Conservation (phyloP, 2,113 vertebrate species). For the Otolemur garnettii region DNA sequence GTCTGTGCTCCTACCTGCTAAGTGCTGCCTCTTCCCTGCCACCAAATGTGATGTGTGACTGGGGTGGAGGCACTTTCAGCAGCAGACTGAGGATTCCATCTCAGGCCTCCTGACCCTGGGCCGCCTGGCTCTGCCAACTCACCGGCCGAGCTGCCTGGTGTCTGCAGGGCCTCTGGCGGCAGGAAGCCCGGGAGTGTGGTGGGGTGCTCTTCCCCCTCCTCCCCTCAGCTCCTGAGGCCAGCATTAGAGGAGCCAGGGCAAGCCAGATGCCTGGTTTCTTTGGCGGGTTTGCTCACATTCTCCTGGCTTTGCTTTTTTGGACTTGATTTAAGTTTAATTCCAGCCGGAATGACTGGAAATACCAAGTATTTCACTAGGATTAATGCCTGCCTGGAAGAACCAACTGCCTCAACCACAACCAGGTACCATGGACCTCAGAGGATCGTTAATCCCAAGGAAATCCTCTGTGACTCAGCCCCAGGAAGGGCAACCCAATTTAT, state of each 20-base stretch:
- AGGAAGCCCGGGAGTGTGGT: accelerated
- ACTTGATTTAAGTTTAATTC: conserved; percentile 74
- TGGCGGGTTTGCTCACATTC: conserved; percentile 62
- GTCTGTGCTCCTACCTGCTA: neutral
- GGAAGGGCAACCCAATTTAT: neutral
- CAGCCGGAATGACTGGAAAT: conserved; percentile 83
- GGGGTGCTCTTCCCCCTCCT: accelerated
- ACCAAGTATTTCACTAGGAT: conserved; percentile 77
- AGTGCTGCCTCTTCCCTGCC: neutral
- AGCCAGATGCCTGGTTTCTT: conserved; percentile 23
- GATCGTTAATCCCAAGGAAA: conserved; percentile 71
- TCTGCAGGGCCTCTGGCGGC: neutral
- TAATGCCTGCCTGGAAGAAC: conserved; percentile 51
- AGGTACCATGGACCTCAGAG: conserved; percentile 58
- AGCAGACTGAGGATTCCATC: accelerated
- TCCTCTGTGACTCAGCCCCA: conserved; percentile 70
- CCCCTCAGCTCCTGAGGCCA: neutral
- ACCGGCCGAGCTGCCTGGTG: neutral
- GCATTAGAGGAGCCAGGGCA: neutral
- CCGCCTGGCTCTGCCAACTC: neutral
- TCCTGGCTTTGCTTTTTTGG: conserved; percentile 62
- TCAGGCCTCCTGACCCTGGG: neutral
- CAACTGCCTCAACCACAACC: conserved; percentile 52
- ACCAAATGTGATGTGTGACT: accelerated
- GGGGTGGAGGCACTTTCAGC: neutral